Base-by-base conservation (phyloP, 2,113 vertebrate genomes). In the Ictidomys tridecemlineatus region DNA sequence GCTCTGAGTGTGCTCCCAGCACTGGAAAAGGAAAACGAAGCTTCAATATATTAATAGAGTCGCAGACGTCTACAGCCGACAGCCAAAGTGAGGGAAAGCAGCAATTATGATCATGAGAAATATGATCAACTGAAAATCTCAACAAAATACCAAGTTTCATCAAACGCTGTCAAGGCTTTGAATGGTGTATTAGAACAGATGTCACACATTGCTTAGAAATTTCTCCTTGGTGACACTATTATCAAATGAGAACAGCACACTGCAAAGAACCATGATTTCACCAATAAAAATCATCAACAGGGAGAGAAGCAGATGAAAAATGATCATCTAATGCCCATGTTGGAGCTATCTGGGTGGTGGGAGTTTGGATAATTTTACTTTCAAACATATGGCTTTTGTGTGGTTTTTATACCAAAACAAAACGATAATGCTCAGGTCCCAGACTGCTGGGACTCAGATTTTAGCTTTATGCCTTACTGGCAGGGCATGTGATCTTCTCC, bases 91-190 rank as follows among this genome's bases (percentile, higher is more conserved):
- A 58, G 65, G 51, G 73, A 93, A 93, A 85, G 45, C 26, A 69
- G 5, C 8, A 58, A 86, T 86, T 48, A 76, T 3, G 93, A 77
- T 76, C 34, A n/a, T 76, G 91, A 89, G 73, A 96, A 96, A 65
- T 51, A 84, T 0, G 0, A 51, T 48, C 78, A 51, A 61, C 58
- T 18, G 70, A 58, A 89, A 39, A 18, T 28, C 51, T 70, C 7
- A 42, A 28, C 34, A 78, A 56, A 63, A 34, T 8, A 26, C 17
- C 56, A 77, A 42, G 45, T 76, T 56, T 85, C 42, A 80, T 51
- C 42, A 39, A 72, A 86, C 84, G 56, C 14, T 56, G 22, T 42
- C 51, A 28, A 39, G 2, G 7, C 37, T 84, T 69, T 20, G 51
- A 93, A 80, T 76, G 18, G 24, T 88, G 34, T 58, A 48, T 69